Evolutionary conservation across 1,140 invertebrate species (phyloP).

Genomic region (Lucilia sericata): DNA sequence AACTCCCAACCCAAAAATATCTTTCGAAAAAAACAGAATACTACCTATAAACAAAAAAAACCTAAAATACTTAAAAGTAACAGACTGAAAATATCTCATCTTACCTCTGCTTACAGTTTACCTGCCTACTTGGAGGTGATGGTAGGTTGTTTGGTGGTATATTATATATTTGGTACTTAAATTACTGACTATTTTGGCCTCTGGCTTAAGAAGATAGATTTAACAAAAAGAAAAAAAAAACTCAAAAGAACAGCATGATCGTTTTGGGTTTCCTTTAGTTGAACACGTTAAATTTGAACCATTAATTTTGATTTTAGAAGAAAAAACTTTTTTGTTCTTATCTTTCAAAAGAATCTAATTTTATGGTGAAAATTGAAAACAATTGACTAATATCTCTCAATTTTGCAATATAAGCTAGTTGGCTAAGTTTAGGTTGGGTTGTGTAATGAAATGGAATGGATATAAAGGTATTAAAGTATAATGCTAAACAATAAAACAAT

Average conservation of each 20-base stretch:
- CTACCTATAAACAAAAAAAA: background rate
- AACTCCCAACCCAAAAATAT: background rate
- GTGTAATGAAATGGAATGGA: no score
- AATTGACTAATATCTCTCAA: no score
- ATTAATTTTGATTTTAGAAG: background rate
- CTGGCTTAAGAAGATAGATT: background rate
- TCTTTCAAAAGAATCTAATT: no score
- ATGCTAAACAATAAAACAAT: no score
- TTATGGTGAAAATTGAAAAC: no score
- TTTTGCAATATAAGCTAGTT: no score
- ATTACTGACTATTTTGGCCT: constrained; percentile 16
- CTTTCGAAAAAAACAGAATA: no score
- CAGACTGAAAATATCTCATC: background rate
- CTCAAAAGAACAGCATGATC: background rate
- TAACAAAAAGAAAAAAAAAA: background rate
- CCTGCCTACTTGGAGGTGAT: background rate
- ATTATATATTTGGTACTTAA: background rate
- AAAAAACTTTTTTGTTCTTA: no score
- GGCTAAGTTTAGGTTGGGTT: no score
- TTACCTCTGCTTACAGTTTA: background rate
- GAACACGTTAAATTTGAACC: background rate
- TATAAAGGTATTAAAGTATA: no score
- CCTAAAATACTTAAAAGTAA: background rate
- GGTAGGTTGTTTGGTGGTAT: background rate
- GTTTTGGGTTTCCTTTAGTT: background rate